Evolutionary conservation across 2,888 invertebrate genomes (phyloP), one percentile per base, ranked within the genome.

Genomic region (Halictus quadricinctus): DNA sequence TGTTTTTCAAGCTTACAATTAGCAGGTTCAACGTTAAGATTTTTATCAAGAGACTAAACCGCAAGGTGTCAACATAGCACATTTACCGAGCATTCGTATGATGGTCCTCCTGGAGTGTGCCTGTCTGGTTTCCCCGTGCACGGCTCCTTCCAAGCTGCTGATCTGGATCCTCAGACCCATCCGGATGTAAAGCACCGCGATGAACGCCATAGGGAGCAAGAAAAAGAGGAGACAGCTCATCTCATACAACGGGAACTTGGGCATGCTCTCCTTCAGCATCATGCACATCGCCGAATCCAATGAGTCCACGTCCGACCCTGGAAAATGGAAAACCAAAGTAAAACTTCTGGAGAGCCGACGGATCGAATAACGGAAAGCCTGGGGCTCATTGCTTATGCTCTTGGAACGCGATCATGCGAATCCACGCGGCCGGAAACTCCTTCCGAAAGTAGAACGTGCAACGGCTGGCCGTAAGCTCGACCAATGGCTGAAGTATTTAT

Each of bases 141-240:
- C 96, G 70, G 97, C 96, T 73, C 97, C 97, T 89, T 96, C 92
- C 5, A 93, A 88, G 4, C 88, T 88, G 48, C 89, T 92, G 21
- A 78, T 90, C 74, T 91, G 95, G 92, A 98, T 97, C 88, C 96
- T 96, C 58, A 96, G 94, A 0, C 97, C 97, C 97, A 98, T 98
- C 85, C 96, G 95, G 60, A 96, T 96, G 94, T 98, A 98, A 43
- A 98, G 95, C 69, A 97, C 96, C 88, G 97, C 96, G 92, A 98
- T 97, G 43, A 98, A 94, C 6, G 97, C 89, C 95, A 96, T 95
- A 2, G 97, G 97, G 6, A 96, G 94, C 74, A 98, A 96, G 95
- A 98, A 98, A 95, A 98, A 98, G 90, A 98, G 95, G 81, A 97
- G 95, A 87, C 97, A 97, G 93, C 98, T 98, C 58, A 97, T 94